Conservation (phyloP, 2,888 invertebrate species). For the Cordilura impudica region DNA sequence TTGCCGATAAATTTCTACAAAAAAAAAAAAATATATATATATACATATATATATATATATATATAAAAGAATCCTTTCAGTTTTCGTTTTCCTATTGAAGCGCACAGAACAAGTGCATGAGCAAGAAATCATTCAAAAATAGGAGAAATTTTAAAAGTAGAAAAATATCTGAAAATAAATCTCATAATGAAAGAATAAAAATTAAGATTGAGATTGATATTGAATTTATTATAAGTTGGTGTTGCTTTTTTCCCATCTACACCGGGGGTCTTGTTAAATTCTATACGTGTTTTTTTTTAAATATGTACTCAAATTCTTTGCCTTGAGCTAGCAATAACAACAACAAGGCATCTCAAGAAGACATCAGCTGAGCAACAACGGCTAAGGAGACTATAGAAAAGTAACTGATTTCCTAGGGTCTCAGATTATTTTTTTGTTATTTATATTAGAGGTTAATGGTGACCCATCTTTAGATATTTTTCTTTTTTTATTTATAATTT, state of each 20-base stretch:
- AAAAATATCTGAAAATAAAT: conserved; percentile 9
- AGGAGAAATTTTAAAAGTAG: conserved; percentile 22
- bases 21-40: background rate
- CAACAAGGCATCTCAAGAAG: conserved; percentile 15
- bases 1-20: background rate
- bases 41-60: background rate
- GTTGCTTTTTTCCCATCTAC: conserved; percentile 25
- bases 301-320: background rate
- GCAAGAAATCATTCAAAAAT: conserved; percentile 23
- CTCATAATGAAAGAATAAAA: background rate
- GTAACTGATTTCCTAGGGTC: background rate
- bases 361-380: conserved; percentile 46
- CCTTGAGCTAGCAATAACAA: background rate
- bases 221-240: conserved; percentile 4
- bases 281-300: conserved; percentile 4
- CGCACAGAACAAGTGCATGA: conserved; percentile 53
- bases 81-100: background rate
- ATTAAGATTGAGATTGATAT: too few species aligned
- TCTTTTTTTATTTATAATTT: background rate
- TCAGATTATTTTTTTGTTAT: background rate
- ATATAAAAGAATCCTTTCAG: conserved; percentile 35
- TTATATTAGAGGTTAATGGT: background rate
- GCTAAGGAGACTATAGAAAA: background rate
- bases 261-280: conserved; percentile 39
- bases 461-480: background rate